phyloP scores from a whole-genome alignment of 2,888 invertebrate genomes.

The Spilarctia lutea region DNA sequence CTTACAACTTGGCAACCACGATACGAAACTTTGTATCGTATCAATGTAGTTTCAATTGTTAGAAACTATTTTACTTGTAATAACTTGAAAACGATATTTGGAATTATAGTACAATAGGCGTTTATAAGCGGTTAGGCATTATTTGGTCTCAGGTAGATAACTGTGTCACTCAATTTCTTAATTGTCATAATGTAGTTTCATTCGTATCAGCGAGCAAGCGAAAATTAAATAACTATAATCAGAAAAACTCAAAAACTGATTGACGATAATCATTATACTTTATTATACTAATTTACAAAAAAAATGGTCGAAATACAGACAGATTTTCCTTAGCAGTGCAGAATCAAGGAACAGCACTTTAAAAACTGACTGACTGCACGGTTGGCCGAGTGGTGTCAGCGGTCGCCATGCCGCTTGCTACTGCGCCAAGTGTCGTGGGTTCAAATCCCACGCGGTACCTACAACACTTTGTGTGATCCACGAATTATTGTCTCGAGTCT shows the following conservation, averaged over 20 bases:
- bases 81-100: neutral
- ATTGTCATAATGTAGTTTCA: neutral
- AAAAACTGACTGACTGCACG: too few species aligned
- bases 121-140: neutral
- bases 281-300: too few species aligned
- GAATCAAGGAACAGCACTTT: neutral
- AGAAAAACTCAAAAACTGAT: too few species aligned
- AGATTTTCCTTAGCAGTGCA: neutral
- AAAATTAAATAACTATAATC: too few species aligned
- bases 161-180: neutral
- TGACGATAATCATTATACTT: too few species aligned
- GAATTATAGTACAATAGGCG: neutral
- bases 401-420: too few species aligned
- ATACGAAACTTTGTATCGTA: neutral
- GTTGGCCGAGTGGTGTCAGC: too few species aligned
- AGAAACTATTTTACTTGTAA: constrained; percentile 1
- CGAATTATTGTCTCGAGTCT: too few species aligned
- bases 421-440: too few species aligned
- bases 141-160: neutral
- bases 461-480: too few species aligned
- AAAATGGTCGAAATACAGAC: too few species aligned
- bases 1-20: neutral
- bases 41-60: neutral
- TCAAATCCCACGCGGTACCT: too few species aligned
- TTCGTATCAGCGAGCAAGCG: neutral